Conservation (phyloP, 2,888 invertebrate genomes). For the Lasioglossum oenotherae region DNA sequence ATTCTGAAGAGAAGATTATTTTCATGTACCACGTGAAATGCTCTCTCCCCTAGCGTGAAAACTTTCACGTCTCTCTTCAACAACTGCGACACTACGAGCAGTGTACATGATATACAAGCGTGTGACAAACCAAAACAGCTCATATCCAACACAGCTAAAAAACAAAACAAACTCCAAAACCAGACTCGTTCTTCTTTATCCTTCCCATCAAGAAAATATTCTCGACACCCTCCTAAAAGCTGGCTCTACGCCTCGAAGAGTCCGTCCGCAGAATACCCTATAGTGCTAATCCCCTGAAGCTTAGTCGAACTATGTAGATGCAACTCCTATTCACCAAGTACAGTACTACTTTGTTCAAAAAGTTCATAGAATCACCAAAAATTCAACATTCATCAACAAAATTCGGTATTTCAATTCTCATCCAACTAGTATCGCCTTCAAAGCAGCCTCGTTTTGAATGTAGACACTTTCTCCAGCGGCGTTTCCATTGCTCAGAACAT, state of each 20-base stretch:
- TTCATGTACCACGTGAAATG: background rate
- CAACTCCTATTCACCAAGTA: background rate
- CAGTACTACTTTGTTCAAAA: background rate
- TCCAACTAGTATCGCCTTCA: background rate
- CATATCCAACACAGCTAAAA: background rate
- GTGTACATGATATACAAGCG: background rate
- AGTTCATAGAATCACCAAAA: background rate
- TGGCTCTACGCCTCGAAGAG: background rate
- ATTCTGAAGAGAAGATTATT: background rate
- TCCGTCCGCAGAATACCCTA: background rate
- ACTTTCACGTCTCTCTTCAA: too few species aligned
- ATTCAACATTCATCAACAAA: background rate
- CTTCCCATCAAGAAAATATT: background rate
- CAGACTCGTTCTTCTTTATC: background rate
- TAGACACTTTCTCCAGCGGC: background rate
- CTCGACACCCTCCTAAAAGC: background rate
- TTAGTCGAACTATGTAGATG: background rate
- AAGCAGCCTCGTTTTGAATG: background rate
- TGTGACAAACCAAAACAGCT: background rate
- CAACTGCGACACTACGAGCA: background rate
- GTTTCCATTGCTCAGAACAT: background rate
- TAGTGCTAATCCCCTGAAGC: background rate
- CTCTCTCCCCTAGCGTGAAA: background rate
- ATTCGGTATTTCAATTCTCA: background rate
- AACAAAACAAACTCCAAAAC: background rate